Evolutionary conservation across 2,113 vertebrate genomes (phyloP), one percentile per base, ranked within the genome.

Genomic region (Sisor rabdophorus): DNA sequence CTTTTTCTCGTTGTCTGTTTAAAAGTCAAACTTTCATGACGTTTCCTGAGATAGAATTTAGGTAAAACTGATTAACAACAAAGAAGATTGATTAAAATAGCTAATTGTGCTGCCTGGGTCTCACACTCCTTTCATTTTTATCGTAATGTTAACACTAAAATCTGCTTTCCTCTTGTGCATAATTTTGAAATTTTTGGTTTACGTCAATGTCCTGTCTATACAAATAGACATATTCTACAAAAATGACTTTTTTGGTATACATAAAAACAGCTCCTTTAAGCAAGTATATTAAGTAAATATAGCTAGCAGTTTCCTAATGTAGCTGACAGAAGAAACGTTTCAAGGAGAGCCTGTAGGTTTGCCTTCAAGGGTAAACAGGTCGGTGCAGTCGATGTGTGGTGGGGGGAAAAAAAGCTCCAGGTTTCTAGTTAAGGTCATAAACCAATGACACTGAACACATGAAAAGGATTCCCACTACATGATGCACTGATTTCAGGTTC

Each of bases 341-440:
- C 44, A 68, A 76, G 13, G 22, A 60, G 24, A 22, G 55, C 44
- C 3, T 0, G 36, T 9, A 19, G 58, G 32, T 70, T 75, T 59
- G n/a, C 55, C 30, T 75, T 80, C 48, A 80, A 50, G 79, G 28
- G 17, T 44, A 47, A 70, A 17, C 19, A 48, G 58, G 71, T 22
- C 44, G 44, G 61, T 12, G 68, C 52, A 59, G 44, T 24, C 28
- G 17, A 44, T n/a, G 2, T 1, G 4, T 28, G 30, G 4, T 20
- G 30, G 28, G n/a, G 44, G 55, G 55, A 65, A 19, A 75, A 76
- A 77, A 40, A 70, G 40, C 11, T 13, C 28, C n/a, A 7, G 30
- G 54, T 73, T 72, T 69, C 7, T 16, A 1, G 10, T 44, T 52
- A 71, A 71, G 56, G 70, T 70, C 48, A 5, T 22, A n/a, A 55